Evolutionary conservation across 2,888 invertebrate genomes (phyloP), one percentile per base, ranked within the genome.

Genomic region (Cotesia congregata): DNA sequence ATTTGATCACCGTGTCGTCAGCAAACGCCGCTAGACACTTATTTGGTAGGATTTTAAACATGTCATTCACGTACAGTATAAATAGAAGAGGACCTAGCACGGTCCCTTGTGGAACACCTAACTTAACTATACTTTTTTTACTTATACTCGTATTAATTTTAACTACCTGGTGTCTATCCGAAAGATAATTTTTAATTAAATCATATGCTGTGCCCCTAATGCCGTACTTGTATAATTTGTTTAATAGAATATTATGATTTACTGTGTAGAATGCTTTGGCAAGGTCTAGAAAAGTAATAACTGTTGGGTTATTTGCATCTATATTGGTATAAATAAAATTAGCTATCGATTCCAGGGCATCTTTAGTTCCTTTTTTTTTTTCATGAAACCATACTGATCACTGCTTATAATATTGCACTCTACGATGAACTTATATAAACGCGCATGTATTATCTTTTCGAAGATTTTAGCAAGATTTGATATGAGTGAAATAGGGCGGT

Each of bases 311-410:
- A 59, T 59, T 59, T 59, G 60, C 9, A n/a, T 59, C 60, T 59
- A 59, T 12, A n/a, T 59, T 59, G n/a, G 60, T 59, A n/a, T 59
- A 12, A n/a, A 59, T 59, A 59, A 12, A 59, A n/a, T 59, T n/a
- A 59, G 60, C 9, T 3, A 59, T 59, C 9, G n/a, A 59, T 12
- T 12, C 3, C 60, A 59, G 3, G 9, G 60, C 60, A 59, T 59
- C 60, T n/a, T 59, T 59, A 9, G 60, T 59, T 59, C 5, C 5
- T 30, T 30, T 59, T 59, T 59, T 17, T 59, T 59, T n/a, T 59
- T n/a, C 60, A 9, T 59, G 60, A 59, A 59, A 59, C 60, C 60
- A n/a, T 59, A 59, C n/a, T 59, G 60, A 9, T 59, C 60, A 59
- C n/a, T n/a, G 5, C n/a, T 9, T 59, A 59, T 59, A 59, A 59